Evolutionary conservation across 2,113 vertebrate genomes (phyloP).

Genomic region (Grammomys dolichurus): DNA sequence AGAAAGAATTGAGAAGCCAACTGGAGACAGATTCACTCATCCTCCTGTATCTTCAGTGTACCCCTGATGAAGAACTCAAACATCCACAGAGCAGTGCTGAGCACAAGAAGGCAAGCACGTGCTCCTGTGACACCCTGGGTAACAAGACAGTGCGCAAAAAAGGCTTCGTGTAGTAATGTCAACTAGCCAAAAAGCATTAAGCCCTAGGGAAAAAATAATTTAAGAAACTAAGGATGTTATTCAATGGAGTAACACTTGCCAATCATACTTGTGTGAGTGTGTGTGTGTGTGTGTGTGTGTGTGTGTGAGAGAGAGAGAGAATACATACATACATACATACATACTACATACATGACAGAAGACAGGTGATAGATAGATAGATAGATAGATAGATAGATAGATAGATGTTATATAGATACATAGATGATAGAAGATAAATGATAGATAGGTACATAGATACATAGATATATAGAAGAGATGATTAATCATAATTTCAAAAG

Average conservation of each 20-base stretch:
- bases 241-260: background rate
- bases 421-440: background rate
- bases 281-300: too few species aligned
- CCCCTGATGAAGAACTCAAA: background rate
- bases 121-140: accelerated
- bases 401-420: background rate
- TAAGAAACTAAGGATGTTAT: background rate
- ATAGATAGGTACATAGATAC: background rate
- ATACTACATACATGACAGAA: too few species aligned
- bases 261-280: background rate
- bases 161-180: background rate
- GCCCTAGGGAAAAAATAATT: background rate
- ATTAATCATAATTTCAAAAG: background rate
- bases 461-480: background rate
- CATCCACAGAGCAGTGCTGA: background rate
- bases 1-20: background rate
- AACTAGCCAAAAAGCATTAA: background rate
- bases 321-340: background rate
- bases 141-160: background rate
- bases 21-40: background rate
- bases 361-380: background rate
- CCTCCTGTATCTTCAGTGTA: background rate
- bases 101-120: accelerated
- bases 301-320: background rate
- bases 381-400: background rate